A percentile compares a stretch with the other conserved stretches of the same genome.
Evolutionary conservation across 1,140 invertebrate species (phyloP).

Genomic region (Lerema accius): DNA sequence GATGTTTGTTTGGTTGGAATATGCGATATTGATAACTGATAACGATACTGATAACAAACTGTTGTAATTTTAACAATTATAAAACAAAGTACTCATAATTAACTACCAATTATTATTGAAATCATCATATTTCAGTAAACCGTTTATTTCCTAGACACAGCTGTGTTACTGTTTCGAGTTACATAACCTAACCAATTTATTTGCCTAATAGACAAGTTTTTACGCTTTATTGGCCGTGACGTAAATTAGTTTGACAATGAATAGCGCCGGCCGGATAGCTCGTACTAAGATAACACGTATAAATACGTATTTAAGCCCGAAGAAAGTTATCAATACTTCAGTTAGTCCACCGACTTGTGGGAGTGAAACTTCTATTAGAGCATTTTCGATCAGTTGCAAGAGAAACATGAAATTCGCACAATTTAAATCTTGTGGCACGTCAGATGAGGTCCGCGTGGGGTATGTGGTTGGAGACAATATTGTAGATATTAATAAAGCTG

Average conservation of each 20-base stretch:
- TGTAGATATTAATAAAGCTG: conserved; percentile 69
- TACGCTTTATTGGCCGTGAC: conserved; percentile 21
- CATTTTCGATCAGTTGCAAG: conserved; percentile 54
- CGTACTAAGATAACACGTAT: conserved; percentile 45
- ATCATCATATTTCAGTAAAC: background rate
- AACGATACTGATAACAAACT: background rate
- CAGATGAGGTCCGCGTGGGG: conserved; percentile 57
- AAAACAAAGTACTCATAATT: background rate
- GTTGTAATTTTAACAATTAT: background rate
- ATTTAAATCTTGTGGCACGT: conserved; percentile 61
- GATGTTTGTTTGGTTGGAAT: too few species aligned
- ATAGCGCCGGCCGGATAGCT: conserved; percentile 33
- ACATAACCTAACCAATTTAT: conserved; percentile 7
- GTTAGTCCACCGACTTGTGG: background rate
- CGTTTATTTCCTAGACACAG: background rate
- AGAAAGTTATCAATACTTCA: conserved; percentile 35
- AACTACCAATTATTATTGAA: background rate
- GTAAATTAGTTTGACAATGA: conserved; percentile 42
- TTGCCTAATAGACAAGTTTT: background rate
- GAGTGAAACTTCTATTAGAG: conserved; percentile 39
- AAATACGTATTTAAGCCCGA: conserved; percentile 40
- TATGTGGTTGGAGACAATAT: conserved; percentile 66
- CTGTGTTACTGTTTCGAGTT: background rate
- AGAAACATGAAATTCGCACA: conserved; percentile 78
- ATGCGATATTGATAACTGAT: too few species aligned